Base-by-base conservation (phyloP, 2,888 invertebrate species). In the Pseudeuparius sepicola region DNA sequence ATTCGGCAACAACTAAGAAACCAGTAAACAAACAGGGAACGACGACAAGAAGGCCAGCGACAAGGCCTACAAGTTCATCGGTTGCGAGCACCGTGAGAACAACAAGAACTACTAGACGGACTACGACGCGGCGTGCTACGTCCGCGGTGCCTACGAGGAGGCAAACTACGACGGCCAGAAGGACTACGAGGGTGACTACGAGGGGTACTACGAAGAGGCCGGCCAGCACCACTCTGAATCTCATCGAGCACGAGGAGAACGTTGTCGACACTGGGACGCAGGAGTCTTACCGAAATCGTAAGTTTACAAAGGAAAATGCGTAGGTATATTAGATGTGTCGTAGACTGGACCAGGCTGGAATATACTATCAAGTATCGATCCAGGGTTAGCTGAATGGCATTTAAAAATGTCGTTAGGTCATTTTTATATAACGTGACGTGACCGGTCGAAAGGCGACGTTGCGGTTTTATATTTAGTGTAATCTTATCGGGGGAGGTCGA, bases 171-270 rank as follows among this genome's bases (percentile, higher is more conserved):
- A 36, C 45, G 3, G 44, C 38, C 4, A 47, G 40, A 16, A 35
- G 43, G 14, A 59, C 66, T n/a, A 66, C 66, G 11, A n/a, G n/a
- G n/a, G n/a, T n/a, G n/a, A n/a, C n/a, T n/a, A n/a, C n/a, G n/a
- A n/a, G n/a, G n/a, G n/a, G n/a, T n/a, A 67, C 66, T 1, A 66
- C 61, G 34, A 68, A 50, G 34, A 59, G 61, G 44, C 66, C 67
- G 31, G 32, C 54, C 41, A 50, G 55, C 48, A 59, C 57, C 2
- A 66, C 67, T 0, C 67, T 68, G 43, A 55, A 50, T 36, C 59
- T 60, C 24, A 53, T 56, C 0, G 65, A 68, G 23, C 47, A 45
- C 14, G 48, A 51, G 5, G 43, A 45, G 2, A 45, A 49, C 14
- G 25, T 31, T 24, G 34, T 32, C 14, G 37, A 36, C 2, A 33